Percentiles rank a stretch among this genome's conserved stretches.
Evolutionary conservation across 1,140 invertebrate species (phyloP).

Genomic region (Vollenhovia emeryi): DNA sequence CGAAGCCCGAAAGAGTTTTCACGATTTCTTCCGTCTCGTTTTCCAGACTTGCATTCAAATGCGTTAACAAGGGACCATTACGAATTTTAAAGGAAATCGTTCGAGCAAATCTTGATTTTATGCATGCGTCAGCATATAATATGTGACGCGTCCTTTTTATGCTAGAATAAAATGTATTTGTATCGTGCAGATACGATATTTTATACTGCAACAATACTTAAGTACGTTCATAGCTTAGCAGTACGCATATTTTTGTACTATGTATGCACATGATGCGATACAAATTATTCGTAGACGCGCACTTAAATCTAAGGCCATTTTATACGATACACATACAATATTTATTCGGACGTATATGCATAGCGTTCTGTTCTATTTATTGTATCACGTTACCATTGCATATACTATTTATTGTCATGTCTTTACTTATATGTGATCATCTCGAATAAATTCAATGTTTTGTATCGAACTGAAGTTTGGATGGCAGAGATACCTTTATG

Average conservation of each 20-base stretch:
- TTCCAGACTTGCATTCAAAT: background rate
- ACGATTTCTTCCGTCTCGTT: background rate
- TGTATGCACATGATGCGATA: slow-evolving; percentile 47
- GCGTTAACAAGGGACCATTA: slow-evolving; percentile 50
- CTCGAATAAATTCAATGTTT: slow-evolving; percentile 74
- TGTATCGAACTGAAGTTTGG: slow-evolving; percentile 49
- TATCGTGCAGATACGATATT: slow-evolving; percentile 43
- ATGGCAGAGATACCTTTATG: slow-evolving; percentile 15
- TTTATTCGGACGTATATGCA: slow-evolving; percentile 77
- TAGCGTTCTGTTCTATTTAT: slow-evolving; percentile 79
- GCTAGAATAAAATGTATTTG: slow-evolving; percentile 16
- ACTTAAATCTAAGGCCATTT: slow-evolving; percentile 62
- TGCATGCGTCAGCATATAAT: background rate
- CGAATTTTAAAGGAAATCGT: slow-evolving; percentile 12
- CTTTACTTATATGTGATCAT: slow-evolving; percentile 75
- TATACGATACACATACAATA: slow-evolving; percentile 75
- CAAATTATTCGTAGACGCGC: slow-evolving; percentile 36
- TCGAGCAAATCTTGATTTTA: slow-evolving; percentile 21
- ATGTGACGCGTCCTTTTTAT: slow-evolving; percentile 1
- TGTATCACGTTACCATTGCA: slow-evolving; percentile 81
- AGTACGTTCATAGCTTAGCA: slow-evolving; percentile 52
- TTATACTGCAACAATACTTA: slow-evolving; percentile 58
- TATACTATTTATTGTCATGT: slow-evolving; percentile 81
- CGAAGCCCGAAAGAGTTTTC: background rate
- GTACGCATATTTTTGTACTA: slow-evolving; percentile 69